Evolutionary conservation across 2,113 vertebrate genomes (phyloP), one percentile per base, ranked within the genome.

Genomic region (Syrrhaptes paradoxus): DNA sequence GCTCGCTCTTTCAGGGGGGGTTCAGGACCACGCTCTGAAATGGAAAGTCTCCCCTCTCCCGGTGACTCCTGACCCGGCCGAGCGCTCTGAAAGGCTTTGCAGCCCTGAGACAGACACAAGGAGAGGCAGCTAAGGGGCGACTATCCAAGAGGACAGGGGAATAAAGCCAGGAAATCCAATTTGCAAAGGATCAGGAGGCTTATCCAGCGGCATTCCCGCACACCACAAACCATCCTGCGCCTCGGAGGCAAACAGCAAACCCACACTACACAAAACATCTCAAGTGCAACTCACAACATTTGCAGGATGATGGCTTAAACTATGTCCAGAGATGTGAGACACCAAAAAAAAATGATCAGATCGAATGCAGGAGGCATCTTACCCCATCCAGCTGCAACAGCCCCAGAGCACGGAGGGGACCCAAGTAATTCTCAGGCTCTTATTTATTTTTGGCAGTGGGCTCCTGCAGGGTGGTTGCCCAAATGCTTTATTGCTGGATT

Each of bases 101-200:
- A 63, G 58, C 7, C 54, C 78, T 2, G 11, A 87, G 80, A 72
- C 0, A 3, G 84, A 54, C 72, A 7, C 0, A 1, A 68, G 66
- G 45, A 85, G 11, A 85, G 59, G 61, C 62, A 85, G 90, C 74
- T 82, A 49, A 48, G 41, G 92, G 48, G 80, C 91, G 76, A 72
- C 57, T 14, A 90, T 68, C 85, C 92, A 87, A 54, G 66, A 75
- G 62, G 63, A 85, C 78, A 83, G 58, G 85, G 90, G 88, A 91
- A 46, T 54, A 67, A 97, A 97, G 92, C 82, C 67, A 88, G 66
- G 72, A 83, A 97, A 94, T 90, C 75, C 94, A 79, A 79, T 94
- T 66, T 93, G 75, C 82, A 54, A 46, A 90, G 83, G 90, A 85
- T 94, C 58, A 93, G 89, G 29, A 34, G 81, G 81, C 41, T 96